Evolutionary conservation across 2,113 vertebrate genomes (phyloP).

Genomic region (Amia ocellicauda): DNA sequence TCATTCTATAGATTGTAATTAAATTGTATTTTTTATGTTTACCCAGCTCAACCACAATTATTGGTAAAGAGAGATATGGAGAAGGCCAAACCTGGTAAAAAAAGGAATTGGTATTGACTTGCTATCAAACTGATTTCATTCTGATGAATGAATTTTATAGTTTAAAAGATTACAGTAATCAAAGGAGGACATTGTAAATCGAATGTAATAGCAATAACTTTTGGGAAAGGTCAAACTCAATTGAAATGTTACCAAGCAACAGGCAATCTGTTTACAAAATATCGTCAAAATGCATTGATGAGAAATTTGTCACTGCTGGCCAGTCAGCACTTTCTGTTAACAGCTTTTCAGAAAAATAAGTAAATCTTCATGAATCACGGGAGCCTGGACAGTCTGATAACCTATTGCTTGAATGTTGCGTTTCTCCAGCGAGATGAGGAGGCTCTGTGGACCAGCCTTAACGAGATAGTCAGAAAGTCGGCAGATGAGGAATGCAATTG

Average conservation of each 20-base stretch:
- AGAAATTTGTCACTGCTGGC: conserved; percentile 62
- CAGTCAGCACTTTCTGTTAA: conserved; percentile 74
- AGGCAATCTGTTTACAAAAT: conserved; percentile 75
- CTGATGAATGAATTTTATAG: conserved; percentile 60
- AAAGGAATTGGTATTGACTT: conserved; percentile 46
- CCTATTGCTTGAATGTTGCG: conserved; percentile 32
- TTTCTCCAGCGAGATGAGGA: conserved; percentile 15
- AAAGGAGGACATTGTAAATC: conserved; percentile 71
- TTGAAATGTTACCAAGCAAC: conserved; percentile 86
- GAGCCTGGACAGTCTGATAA: conserved; percentile 25
- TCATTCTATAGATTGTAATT: not conserved
- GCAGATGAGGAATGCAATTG: not conserved
- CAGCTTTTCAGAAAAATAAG: conserved; percentile 48
- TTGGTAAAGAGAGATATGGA: not conserved
- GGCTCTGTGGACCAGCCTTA: not conserved
- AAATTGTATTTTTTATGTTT: not conserved
- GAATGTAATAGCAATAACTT: conserved; percentile 81
- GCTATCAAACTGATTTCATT: conserved; percentile 29
- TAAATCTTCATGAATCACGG: conserved; percentile 54
- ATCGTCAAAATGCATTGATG: conserved; percentile 71
- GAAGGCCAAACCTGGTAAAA: not conserved
- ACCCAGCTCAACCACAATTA: no score
- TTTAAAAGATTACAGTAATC: conserved; percentile 85
- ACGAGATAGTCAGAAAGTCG: not conserved
- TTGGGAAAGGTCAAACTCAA: conserved; percentile 70